Evolutionary conservation across 2,113 vertebrate genomes (phyloP).

Genomic region (Microcebus murinus): DNA sequence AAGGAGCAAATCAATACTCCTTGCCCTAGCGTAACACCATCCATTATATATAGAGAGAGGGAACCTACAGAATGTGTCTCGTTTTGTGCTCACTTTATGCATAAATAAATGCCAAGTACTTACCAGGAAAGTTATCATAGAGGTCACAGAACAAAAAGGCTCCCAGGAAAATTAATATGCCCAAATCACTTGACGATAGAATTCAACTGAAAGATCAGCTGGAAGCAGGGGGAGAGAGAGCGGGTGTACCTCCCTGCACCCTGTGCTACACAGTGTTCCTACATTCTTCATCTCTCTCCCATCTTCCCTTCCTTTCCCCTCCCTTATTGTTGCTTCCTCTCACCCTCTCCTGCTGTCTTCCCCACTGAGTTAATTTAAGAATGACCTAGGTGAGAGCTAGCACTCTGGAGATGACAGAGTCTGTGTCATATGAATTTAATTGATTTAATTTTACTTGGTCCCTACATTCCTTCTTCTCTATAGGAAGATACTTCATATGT

Average conservation of each 20-base stretch:
- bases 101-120: not conserved
- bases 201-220: not conserved
- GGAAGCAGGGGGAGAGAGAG: not conserved
- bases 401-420: not conserved
- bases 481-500: not conserved
- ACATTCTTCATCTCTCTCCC: not conserved
- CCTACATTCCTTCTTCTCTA: not conserved
- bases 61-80: not conserved
- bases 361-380: not conserved
- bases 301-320: not conserved
- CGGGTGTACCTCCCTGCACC: not conserved
- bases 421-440: not conserved
- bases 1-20: no score
- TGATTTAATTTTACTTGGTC: not conserved
- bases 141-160: not conserved
- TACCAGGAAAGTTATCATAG: not conserved
- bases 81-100: not conserved
- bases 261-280: not conserved
- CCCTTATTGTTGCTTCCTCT: not conserved
- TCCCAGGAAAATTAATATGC: not conserved
- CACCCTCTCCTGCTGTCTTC: not conserved
- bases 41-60: not conserved
- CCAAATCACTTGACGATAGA: not conserved
- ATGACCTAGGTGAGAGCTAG: not conserved
- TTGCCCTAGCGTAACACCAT: not conserved